Conservation (phyloP, 1,140 invertebrate genomes). For the Apis mellifera region Amel_HAv3.1 CM009932.2:14198001-14198500, state of each 20-base stretch:
- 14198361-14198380: not conserved
- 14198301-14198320: slow-evolving; percentile 29
- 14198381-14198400: not conserved
- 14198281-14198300: slow-evolving; percentile 35
- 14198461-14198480: slow-evolving; percentile 47
- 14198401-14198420: too few relatives aligned
- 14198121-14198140: slow-evolving; percentile 31
- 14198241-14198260: slow-evolving; percentile 67
- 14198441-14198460: not conserved
- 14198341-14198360: not conserved
- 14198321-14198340: too few relatives aligned
- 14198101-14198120: not conserved
- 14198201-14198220: slow-evolving; percentile 65
- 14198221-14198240: slow-evolving; percentile 58
- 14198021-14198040: slow-evolving; percentile 31
- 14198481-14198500: not conserved
- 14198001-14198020: slow-evolving; percentile 51
- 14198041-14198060: slow-evolving; percentile 60
- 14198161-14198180: slow-evolving; percentile 76
- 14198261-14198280: slow-evolving; percentile 55
- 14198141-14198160: slow-evolving; percentile 66
- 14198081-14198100: slow-evolving; percentile 9
- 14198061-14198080: slow-evolving; percentile 27
- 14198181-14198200: slow-evolving; percentile 71
- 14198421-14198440: not conserved